A percentile compares a stretch with the other conserved stretches of the same genome.
These are phyloP conservation scores for Panagrolaimus sp. DNA, from an alignment of 1,140 invertebrate species.

Conservation along the genomic window DNA sequence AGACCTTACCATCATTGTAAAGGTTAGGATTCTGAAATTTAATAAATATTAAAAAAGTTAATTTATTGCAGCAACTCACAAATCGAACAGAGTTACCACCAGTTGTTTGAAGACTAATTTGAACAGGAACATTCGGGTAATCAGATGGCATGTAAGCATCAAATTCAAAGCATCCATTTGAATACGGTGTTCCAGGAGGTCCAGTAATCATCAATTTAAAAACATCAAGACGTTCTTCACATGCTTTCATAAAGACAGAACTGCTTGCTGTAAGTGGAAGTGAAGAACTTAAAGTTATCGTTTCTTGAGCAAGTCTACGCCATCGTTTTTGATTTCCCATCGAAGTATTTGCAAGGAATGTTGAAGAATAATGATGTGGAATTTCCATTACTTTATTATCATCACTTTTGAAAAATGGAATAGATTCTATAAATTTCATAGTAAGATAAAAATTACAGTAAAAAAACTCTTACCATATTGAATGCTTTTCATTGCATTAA, in stretches of 20 bases:
- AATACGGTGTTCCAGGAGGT: slow-evolving; percentile 63
- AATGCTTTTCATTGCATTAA: neutral
- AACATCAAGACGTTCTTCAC: slow-evolving; percentile 82
- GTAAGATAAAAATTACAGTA: neutral
- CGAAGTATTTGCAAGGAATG: slow-evolving; percentile 67
- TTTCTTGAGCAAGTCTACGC: slow-evolving; percentile 85
- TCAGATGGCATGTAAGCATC: slow-evolving; percentile 64
- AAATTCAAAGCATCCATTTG: slow-evolving; percentile 64
- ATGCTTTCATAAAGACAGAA: slow-evolving; percentile 87
- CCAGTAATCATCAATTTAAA: slow-evolving; percentile 90
- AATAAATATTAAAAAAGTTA: too few species aligned
- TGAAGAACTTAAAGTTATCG: slow-evolving; percentile 82
- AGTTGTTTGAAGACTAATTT: slow-evolving; percentile 87
- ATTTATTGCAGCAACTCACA: too few species aligned
- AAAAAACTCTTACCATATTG: slow-evolving; percentile 1
- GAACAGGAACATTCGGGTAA: slow-evolving; percentile 64
- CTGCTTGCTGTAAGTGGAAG: slow-evolving; percentile 84
- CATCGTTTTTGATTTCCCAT: slow-evolving; percentile 78
- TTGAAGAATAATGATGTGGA: slow-evolving; percentile 83
- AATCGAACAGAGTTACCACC: slow-evolving; percentile 86
- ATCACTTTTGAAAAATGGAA: slow-evolving; percentile 79
- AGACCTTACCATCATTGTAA: slow-evolving; percentile 87
- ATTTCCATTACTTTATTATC: slow-evolving; percentile 75
- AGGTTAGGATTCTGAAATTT: slow-evolving; percentile 98
- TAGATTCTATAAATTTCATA: slow-evolving; percentile 69